Evolutionary conservation across 2,113 vertebrate genomes (phyloP), one percentile per base, ranked within the genome.

Genomic region (Rhynchomys soricoides): DNA sequence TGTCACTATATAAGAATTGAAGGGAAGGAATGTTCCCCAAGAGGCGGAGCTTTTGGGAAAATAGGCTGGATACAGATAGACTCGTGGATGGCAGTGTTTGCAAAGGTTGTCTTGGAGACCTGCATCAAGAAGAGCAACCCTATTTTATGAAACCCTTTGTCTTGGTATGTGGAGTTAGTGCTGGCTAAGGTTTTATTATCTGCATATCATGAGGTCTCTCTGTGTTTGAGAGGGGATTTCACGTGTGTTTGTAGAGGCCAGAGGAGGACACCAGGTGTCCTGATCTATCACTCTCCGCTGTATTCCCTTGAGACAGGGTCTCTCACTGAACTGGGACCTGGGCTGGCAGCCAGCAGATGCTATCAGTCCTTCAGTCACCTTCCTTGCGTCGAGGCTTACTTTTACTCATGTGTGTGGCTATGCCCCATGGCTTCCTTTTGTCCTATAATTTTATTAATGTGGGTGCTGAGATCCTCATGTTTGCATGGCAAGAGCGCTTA

Each of bases 21-120:
- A 88, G 90, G 2, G 73, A 45, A 92, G 91, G 48, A 66, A 71
- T 66, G 34, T 78, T 52, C n/a, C 48, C 43, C 43, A 64, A 89
- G 73, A 90, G 24, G 40, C 29, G 70, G 77, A 50, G 31, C 26
- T 66, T 22, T 31, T 34, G 77, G 86, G 94, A 96, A 91, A 93
- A 85, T 34, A 62, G 43, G 86, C 71, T 86, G 82, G 83, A 95
- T 79, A 86, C 10, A 48, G 55, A 90, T 7, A 91, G 40, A 66
- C 11, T 64, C 52, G 45, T 70, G 45, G 31, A 52, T 16, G 85
- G 31, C 83, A 34, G 82, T 71, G 43, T 95, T 64, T 45, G 87
- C 82, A 75, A 48, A 87, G 50, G 1, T 86, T 71, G 77, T 90
- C 45, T 79, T 90, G 64, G 68, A 83, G 57, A 74, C 6, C 19